Base-by-base conservation (phyloP, 1,140 invertebrate genomes). In the Papilio dardanus region DNA sequence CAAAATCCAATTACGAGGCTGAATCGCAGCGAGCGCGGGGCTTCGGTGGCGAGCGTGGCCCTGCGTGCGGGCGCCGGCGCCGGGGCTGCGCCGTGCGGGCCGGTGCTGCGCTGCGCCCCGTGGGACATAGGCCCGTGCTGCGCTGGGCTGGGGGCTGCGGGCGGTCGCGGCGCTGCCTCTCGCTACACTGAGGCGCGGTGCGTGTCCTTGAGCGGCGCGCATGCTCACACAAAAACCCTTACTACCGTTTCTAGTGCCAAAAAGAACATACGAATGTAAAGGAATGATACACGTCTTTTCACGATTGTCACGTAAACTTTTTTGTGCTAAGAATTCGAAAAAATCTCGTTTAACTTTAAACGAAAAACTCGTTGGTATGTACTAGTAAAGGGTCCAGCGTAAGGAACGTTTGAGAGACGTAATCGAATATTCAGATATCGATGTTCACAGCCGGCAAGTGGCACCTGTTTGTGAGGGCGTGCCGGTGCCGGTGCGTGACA, bases 1-100 rank as follows among this genome's bases (percentile, higher is more conserved):
- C 78, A 91, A 90, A 91, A 93, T 91, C 91, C 88, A 93, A 92
- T 93, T 93, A 93, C 91, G 82, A 93, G 90, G 78, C 89, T 93
- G 89, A 93, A 93, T 83, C 91, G 91, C 79, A 93, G 89, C 82
- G 88, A 88, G 79, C 91, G 86, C 81, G 90, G 91, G 86, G 88
- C 86, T 88, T 92, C 88, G 79, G 88, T 86, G 86, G 85, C 86
- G 83, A 89, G 81, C 83, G 89, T 92, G 81, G 89, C 87, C 87
- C 87, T 86, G 86, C 84, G 86, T 85, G 84, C 81, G 77, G 84
- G 74, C 69, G 77, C 80, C 79, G 81, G 77, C 24, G 83, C 68
- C 79, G 79, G 78, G 74, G 83, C 80, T 83, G 84, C 86, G 81
- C 80, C 85, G 85, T 83, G 83, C 50, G 75, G 76, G 83, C 82